These are phyloP conservation scores for Drosophila asahinai DNA, from an alignment of 1,140 invertebrate species.

Conservation along the genomic window DNA sequence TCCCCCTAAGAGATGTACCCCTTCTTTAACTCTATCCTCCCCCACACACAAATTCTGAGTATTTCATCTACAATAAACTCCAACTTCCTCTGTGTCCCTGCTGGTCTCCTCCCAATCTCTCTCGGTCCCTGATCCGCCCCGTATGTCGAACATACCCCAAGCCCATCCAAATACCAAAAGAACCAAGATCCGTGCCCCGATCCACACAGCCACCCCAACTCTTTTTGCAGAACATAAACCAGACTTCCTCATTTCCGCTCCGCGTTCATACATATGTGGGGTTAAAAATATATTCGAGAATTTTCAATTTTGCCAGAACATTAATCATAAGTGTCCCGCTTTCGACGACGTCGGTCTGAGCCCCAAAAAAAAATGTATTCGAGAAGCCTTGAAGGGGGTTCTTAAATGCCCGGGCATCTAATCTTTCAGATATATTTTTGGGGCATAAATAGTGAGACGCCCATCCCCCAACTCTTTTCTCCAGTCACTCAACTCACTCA, in stretches of 20 bases:
- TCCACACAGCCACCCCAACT: constrained; percentile 57
- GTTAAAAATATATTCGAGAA: constrained; percentile 60
- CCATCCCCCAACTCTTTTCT: constrained; percentile 1
- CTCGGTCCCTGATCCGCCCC: constrained; percentile 26
- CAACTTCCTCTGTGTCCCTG: constrained; percentile 38
- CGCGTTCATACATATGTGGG: constrained; percentile 27
- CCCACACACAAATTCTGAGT: constrained; percentile 46
- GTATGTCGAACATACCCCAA: constrained; percentile 62
- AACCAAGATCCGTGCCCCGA: constrained; percentile 16
- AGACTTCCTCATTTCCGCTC: constrained; percentile 79
- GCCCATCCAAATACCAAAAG: not conserved
- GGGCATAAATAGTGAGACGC: constrained; percentile 41
- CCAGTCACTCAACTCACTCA: not conserved
- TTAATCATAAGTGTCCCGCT: constrained; percentile 74
- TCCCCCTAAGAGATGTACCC: not conserved
- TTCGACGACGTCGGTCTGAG: constrained; percentile 33
- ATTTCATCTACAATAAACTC: constrained; percentile 51
- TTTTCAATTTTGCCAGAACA: constrained; percentile 80
- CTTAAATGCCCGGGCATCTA: constrained; percentile 53
- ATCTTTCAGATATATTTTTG: constrained; percentile 76
- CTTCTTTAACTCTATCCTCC: constrained; percentile 14
- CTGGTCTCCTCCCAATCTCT: constrained; percentile 44
- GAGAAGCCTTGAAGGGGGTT: constrained; percentile 32
- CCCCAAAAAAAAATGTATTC: constrained; percentile 34
- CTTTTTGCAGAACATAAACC: constrained; percentile 79